These are phyloP conservation scores for Chrysolina americana DNA, from an alignment of 2,888 invertebrate genomes.

Conservation along the genomic window DNA sequence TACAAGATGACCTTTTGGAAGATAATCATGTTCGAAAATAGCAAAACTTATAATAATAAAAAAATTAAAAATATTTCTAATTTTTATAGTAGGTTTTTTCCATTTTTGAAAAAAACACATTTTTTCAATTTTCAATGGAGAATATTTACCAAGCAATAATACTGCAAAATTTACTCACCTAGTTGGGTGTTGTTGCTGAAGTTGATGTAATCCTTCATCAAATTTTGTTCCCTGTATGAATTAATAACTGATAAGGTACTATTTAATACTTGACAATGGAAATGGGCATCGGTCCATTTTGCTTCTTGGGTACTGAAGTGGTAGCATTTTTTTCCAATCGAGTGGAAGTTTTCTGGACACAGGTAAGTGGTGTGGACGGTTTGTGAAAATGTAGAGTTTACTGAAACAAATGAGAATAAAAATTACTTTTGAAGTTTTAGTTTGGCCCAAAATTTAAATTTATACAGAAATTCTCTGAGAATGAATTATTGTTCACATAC, in stretches of 20 bases:
- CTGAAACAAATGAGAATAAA: slow-evolving; percentile 38
- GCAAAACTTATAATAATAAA: too few species aligned
- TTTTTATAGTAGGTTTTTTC: too few species aligned
- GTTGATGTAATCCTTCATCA: slow-evolving; percentile 44
- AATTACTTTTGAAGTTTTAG: not conserved
- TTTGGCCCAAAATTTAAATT: too few species aligned
- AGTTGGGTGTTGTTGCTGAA: slow-evolving; percentile 30
- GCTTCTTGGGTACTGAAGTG: slow-evolving; percentile 58
- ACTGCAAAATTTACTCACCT: slow-evolving; percentile 37
- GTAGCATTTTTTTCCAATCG: slow-evolving; percentile 61
- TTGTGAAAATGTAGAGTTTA: slow-evolving; percentile 31
- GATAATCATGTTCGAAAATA: too few species aligned
- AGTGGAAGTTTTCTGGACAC: slow-evolving; percentile 58
- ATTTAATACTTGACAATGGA: slow-evolving; percentile 55
- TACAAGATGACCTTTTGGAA: too few species aligned
- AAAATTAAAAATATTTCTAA: too few species aligned
- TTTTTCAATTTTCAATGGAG: too few species aligned
- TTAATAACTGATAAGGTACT: slow-evolving; percentile 52
- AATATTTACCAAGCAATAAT: too few species aligned
- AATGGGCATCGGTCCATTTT: slow-evolving; percentile 62
- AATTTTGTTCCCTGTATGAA: slow-evolving; percentile 39
- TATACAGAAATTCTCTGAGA: too few species aligned
- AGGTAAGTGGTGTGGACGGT: slow-evolving; percentile 50
- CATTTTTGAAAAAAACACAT: too few species aligned
- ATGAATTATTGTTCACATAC: not conserved